These are phyloP conservation scores for Prunella fulvescens DNA, from an alignment of 2,113 vertebrate genomes.

Conservation along the genomic window DNA sequence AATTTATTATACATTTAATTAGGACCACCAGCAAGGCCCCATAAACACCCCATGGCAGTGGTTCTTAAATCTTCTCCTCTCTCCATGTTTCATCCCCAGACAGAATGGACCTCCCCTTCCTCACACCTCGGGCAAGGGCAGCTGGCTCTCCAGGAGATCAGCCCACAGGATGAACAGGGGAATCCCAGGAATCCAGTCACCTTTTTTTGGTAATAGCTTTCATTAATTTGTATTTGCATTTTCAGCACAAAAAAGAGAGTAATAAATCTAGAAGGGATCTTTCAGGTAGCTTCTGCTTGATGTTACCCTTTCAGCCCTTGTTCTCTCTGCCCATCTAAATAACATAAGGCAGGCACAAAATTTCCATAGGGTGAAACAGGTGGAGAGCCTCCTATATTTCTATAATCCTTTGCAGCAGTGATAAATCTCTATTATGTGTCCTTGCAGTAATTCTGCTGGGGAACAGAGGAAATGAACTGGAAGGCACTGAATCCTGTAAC, in stretches of 20 bases:
- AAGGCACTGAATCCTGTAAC: accelerated
- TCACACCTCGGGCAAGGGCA: accelerated
- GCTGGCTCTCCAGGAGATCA: not conserved
- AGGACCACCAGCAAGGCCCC: not conserved
- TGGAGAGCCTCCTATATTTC: not conserved
- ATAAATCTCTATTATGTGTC: not conserved
- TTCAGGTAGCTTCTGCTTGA: not conserved
- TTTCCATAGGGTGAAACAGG: accelerated
- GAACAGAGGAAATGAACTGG: not conserved
- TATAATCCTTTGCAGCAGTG: not conserved
- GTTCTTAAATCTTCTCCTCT: not conserved
- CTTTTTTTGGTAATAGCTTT: not conserved
- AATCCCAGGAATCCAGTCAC: not conserved
- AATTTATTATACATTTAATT: not conserved
- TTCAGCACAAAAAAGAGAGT: not conserved
- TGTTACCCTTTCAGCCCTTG: not conserved
- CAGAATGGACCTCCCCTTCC: not conserved
- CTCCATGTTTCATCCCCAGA: not conserved
- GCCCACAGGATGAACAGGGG: not conserved
- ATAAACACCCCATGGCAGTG: not conserved
- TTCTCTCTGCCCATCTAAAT: not conserved
- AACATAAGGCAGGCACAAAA: not conserved
- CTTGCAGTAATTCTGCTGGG: not conserved
- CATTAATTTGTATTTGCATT: not conserved
- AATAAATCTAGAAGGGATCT: not conserved